phyloP scores from a whole-genome alignment of 2,888 invertebrate species.

The Amorpha juglandis region DNA sequence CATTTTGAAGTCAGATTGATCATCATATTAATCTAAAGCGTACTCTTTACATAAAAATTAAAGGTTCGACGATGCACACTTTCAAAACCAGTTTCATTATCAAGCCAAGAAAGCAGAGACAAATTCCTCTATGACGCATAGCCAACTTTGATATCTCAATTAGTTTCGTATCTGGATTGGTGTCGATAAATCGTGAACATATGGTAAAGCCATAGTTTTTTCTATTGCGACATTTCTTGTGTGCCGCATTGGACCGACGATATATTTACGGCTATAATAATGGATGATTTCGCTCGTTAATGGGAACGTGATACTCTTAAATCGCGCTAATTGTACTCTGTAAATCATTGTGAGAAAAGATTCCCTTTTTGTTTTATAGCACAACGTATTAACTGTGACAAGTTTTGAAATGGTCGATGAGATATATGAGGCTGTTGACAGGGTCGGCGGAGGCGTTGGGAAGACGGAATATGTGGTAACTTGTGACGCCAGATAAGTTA shows the following conservation, averaged over 20 bases:
- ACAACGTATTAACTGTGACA: conserved; percentile 45
- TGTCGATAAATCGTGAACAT: conserved; percentile 26
- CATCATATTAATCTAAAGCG: no score
- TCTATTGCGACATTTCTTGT: conserved; percentile 37
- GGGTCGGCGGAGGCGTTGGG: conserved; percentile 23
- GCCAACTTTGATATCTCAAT: conserved; percentile 14
- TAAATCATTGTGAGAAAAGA: conserved; percentile 51
- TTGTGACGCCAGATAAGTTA: conserved; percentile 17
- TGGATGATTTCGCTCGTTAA: conserved; percentile 60
- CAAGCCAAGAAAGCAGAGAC: neutral
- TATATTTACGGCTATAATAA: conserved; percentile 63
- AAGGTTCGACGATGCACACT: neutral
- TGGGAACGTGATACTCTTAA: conserved; percentile 67
- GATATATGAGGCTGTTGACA: conserved; percentile 40
- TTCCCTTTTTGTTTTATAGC: conserved; percentile 40
- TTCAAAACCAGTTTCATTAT: neutral
- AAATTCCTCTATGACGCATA: conserved; percentile 13
- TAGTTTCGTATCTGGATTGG: conserved; percentile 22
- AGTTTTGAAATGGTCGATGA: conserved; percentile 40
- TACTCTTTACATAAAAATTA: conserved; percentile 1
- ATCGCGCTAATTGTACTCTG: conserved; percentile 65
- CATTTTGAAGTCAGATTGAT: no score
- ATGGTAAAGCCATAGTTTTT: conserved; percentile 29
- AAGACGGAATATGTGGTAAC: conserved; percentile 14
- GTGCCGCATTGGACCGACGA: conserved; percentile 44